Base-by-base conservation (phyloP, 2,797 vertebrate species). In the Odontamblyopus rebecca region DNA sequence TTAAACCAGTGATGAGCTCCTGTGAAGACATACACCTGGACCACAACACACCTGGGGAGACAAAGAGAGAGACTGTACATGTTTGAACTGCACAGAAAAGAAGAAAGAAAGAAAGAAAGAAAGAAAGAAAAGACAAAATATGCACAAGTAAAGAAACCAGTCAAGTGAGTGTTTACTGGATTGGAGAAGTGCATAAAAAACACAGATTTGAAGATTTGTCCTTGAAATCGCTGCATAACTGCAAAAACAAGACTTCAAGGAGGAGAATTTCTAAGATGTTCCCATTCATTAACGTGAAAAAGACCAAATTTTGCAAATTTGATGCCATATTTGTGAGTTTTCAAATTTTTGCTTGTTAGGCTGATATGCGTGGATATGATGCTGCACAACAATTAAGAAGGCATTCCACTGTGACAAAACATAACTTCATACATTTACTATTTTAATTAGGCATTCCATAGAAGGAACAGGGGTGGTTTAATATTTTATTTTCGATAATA, bases 1-100 rank as follows among this genome's bases (percentile, higher is more conserved):
- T 92, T 93, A 94, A 91, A 92, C 91, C 86, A 82, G 90, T 91
- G 89, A 93, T 93, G 92, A 93, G 92, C 90, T 91, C 92, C 91
- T 56, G 81, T 79, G 83, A 92, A 92, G 91, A 85, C 85, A 83
- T 88, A 92, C 92, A 94, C 92, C 93, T 93, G 92, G 89, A 91
- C 89, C 85, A 85, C 74, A 38, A 82, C 87, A 91, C 89, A 92
- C 91, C 90, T 91, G 88, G 83, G 83, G 89, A 92, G 91, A 88
- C 81, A 85, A 88, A 89, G 86, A 85, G 76, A 73, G 75, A 30
- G 71, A 67, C 73, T 59, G 64, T 50, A 70, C 73, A 67, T 57
- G 38, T 75, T 62, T 51, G 78, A 48, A 70, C 64, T 70, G 44
- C 78, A 67, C 71, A 67, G 64, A 57, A 69, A 59, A 57, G 80